phyloP scores from a whole-genome alignment of 1,140 invertebrate species.

The Cherax quadricarinatus region DNA sequence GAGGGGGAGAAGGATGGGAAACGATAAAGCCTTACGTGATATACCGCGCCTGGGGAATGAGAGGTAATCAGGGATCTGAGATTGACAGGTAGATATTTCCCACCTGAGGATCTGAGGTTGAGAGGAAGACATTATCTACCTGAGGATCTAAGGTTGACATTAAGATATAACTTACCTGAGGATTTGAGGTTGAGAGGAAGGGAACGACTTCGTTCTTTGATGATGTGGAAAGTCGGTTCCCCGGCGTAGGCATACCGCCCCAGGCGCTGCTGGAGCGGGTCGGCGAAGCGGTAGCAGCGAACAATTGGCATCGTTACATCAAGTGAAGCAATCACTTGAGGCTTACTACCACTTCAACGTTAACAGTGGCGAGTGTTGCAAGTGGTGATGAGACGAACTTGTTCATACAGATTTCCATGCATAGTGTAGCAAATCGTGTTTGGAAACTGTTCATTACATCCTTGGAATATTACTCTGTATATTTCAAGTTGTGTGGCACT shows the following conservation, averaged over 20 bases:
- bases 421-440: neutral
- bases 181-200: slow-evolving; percentile 46
- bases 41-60: too few relatives aligned
- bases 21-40: too few relatives aligned
- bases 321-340: neutral
- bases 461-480: slow-evolving; percentile 30
- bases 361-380: neutral
- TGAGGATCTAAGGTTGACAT: neutral
- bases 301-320: slow-evolving; percentile 40
- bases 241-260: slow-evolving; percentile 54
- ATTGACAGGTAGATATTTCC: neutral
- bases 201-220: slow-evolving; percentile 53
- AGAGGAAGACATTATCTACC: neutral
- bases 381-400: neutral
- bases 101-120: neutral
- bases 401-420: neutral
- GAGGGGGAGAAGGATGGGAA: too few relatives aligned
- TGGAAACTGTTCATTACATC: neutral
- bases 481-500: slow-evolving; percentile 26
- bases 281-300: slow-evolving; percentile 41
- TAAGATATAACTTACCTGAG: slow-evolving; percentile 17
- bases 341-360: neutral
- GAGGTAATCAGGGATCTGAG: too few relatives aligned
- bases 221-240: slow-evolving; percentile 54
- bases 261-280: slow-evolving; percentile 26